phyloP scores from a whole-genome alignment of 2,888 invertebrate species.

The Caenorhabditis plicata region DNA sequence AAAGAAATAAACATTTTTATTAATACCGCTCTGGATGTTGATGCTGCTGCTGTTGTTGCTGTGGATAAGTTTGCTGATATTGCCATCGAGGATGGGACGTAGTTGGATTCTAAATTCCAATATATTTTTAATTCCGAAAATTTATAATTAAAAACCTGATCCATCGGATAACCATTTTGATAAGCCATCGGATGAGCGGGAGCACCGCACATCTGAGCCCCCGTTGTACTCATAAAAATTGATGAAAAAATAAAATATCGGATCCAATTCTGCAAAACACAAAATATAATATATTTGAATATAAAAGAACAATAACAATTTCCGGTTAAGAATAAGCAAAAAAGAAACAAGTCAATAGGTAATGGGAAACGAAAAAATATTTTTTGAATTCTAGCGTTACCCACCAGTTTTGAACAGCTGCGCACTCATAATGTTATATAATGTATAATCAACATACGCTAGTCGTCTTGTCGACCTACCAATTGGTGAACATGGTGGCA shows the following conservation, averaged over 20 bases:
- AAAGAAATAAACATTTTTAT: not conserved
- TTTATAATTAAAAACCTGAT: no score
- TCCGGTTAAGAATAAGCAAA: not conserved
- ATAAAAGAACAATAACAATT: not conserved
- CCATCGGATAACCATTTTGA: conserved; percentile 11
- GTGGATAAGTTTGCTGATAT: conserved; percentile 8
- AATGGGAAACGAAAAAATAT: not conserved
- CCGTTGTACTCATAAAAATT: not conserved
- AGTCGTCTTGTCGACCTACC: no score
- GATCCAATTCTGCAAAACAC: no score
- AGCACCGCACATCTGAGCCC: conserved; percentile 2
- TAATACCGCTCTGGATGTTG: conserved; percentile 13
- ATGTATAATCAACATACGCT: no score
- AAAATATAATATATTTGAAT: not conserved
- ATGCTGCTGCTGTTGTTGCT: conserved; percentile 4
- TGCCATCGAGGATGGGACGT: conserved; percentile 25
- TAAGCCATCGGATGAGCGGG: conserved; percentile 2
- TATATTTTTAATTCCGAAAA: no score
- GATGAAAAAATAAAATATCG: no score
- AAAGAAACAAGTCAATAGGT: not conserved
- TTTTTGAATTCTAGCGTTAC: conserved; percentile 36
- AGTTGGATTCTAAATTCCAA: conserved; percentile 23
- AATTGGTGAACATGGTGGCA: no score
- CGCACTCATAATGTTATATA: no score
- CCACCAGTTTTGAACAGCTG: no score